Base-by-base conservation (phyloP, 1,140 invertebrate species). In the Procambarus clarkii region DNA sequence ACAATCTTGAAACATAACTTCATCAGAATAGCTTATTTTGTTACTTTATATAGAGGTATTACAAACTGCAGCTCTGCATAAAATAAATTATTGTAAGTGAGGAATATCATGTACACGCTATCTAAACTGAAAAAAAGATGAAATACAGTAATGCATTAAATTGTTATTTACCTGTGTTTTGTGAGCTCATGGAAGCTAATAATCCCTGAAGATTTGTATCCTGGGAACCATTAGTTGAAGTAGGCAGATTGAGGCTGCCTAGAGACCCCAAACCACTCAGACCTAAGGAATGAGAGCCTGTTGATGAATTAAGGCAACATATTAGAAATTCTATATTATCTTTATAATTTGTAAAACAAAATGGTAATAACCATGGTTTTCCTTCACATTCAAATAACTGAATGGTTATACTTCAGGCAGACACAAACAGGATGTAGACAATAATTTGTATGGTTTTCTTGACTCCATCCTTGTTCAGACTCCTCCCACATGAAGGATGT, bases 101-200 rank as follows among this genome's bases (percentile, higher is more conserved):
- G 60, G 18, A 64, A 64, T 11, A 21, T 64, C 60, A 64, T 64
- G 60, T 18, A 64, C 50, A 54, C 50, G 13, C 50, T 9, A 13
- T 54, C 8, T 13, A 54, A 54, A 54, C 50, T 9, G 50, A 54
- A 54, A 54, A 21, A 64, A 64, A 64, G 13, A 64, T 64, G 21
- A 18, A 64, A 64, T 64, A 21, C 13, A 4, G 18, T 64, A 24
- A n/a, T 71, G n/a, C 24, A 4, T 34, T 74, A 11, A 34, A 9
- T 74, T 34, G 11, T 8, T 74, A 24, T 8, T 24, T 74, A 93
- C 92, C 92, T 84, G 91, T 87, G 80, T 92, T 92, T 86, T 93
- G 92, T 9, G 92, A 92, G 74, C 79, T 91, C 87, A 93, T 92
- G 48, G 91, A 92, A 13, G 92, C 92, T 45, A 93, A 79, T 11